phyloP scores from a whole-genome alignment of 2,113 vertebrate genomes.

The Pteronura brasiliensis region DNA sequence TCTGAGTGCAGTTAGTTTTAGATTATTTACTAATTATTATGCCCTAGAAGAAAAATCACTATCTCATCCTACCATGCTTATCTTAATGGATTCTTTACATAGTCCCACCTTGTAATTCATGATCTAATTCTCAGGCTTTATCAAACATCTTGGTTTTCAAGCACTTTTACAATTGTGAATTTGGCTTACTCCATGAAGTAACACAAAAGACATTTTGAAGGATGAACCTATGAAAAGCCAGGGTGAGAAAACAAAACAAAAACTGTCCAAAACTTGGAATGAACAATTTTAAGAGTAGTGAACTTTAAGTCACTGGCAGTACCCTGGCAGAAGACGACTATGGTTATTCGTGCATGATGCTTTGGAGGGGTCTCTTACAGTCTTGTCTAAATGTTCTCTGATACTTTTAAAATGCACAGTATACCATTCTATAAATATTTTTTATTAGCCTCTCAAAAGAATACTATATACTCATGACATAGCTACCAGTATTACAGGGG shows the following conservation, averaged over 20 bases:
- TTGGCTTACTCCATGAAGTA: background rate
- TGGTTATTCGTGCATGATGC: background rate
- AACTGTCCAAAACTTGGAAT: background rate
- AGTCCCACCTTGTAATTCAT: conserved; percentile 16
- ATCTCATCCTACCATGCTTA: background rate
- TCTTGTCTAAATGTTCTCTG: background rate
- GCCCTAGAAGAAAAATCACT: background rate
- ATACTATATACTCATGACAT: background rate
- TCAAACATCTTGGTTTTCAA: background rate
- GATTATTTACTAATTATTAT: conserved; percentile 24
- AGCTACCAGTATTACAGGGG: background rate
- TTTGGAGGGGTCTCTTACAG: background rate
- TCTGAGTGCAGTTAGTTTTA: conserved; percentile 32
- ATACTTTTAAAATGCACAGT: background rate
- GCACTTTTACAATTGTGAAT: background rate
- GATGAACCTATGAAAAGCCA: background rate
- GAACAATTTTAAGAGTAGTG: background rate
- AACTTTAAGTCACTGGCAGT: background rate
- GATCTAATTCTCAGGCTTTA: conserved; percentile 25
- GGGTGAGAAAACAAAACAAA: background rate
- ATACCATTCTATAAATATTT: background rate
- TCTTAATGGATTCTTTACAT: conserved; percentile 10
- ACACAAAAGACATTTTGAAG: background rate
- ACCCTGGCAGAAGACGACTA: background rate
- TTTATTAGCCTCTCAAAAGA: background rate